Conservation (phyloP, 2,113 vertebrate genomes). For the Misgurnus mizolepis region DNA sequence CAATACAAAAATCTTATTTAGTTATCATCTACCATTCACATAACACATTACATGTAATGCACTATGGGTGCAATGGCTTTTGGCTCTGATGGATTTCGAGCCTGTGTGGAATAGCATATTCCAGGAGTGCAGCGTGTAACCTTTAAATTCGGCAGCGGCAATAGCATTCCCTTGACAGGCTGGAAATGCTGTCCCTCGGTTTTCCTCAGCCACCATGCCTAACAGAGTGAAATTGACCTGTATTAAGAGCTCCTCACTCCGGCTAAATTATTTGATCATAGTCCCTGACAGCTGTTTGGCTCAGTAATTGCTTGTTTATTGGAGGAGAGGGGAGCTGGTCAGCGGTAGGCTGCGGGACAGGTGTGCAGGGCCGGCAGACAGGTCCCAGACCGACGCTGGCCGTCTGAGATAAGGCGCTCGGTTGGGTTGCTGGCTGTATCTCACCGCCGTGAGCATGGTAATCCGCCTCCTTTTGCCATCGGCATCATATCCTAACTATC, state of each 20-base stretch:
- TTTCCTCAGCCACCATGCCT: conserved; percentile 79
- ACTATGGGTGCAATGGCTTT: conserved; percentile 6
- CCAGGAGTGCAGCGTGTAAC: conserved; percentile 39
- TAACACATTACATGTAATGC: background rate
- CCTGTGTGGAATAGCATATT: conserved; percentile 33
- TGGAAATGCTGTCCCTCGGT: conserved; percentile 63
- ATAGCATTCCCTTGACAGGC: conserved; percentile 59
- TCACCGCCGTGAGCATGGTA: conserved; percentile 70
- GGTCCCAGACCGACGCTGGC: conserved; percentile 63
- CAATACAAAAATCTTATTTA: background rate
- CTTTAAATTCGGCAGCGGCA: conserved; percentile 59
- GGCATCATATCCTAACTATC: conserved; percentile 61
- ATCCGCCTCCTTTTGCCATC: conserved; percentile 76
- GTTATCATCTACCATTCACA: background rate
- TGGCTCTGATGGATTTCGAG: conserved; percentile 39
- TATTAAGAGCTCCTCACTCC: conserved; percentile 80
- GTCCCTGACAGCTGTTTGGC: conserved; percentile 84
- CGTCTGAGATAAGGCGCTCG: conserved; percentile 57
- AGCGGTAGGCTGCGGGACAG: conserved; percentile 73
- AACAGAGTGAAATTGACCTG: conserved; percentile 86
- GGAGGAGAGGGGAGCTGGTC: conserved; percentile 74
- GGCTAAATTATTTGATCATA: conserved; percentile 86
- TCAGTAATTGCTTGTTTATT: conserved; percentile 86
- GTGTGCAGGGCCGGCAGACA: conserved; percentile 75
- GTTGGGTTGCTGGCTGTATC: conserved; percentile 67